Base-by-base conservation (phyloP, 2,113 vertebrate species). In the Sorex fumeus region DNA sequence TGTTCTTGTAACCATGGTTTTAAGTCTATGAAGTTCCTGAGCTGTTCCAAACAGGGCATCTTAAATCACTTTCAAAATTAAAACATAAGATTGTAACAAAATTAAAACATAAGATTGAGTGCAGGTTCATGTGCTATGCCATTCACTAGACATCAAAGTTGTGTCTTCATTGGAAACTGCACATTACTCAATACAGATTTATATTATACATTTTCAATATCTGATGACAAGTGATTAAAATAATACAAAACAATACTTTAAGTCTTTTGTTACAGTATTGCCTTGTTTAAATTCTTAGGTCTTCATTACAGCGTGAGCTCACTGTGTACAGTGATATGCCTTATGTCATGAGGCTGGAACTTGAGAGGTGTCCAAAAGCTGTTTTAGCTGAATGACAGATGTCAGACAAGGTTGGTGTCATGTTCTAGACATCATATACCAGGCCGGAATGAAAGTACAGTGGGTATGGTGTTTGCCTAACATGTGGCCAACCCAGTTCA, bases 271-370 rank as follows among this genome's bases (percentile, higher is more conserved):
- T 62, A 87, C 15, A 71, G 8, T 30, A 64, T 27, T 47, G 10
- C 40, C 64, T 60, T 40, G 32, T 71, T 82, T 72, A 82, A 81
- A 86, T 70, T 70, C 50, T 89, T 32, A 60, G 43, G 50, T 43
- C 30, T 70, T 36, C 13, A 80, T 27, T 53, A 70, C 19, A 53
- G 60, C 7, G 16, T 27, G 72, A 81, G 23, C 21, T 90, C 8
- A 8, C 27, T 34, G 21, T 32, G 27, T 19, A 75, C 5, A 50
- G 57, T 40, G 15, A 80, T 30, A 80, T 45, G 62, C 43, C 34
- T 69, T 74, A 72, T 12, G 72, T 25, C 64, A 87, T 10, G 75
- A 21, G 9, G n/a, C 57, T 45, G 3, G 34, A 87, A 50, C 82
- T 77, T 83, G 27, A 34, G 8, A 74, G 25, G 34, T 57, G 25